Percentiles rank a stretch among this genome's conserved stretches.
Conservation (phyloP, 2,113 vertebrate genomes). For the Gallinago jamesoni region DNA sequence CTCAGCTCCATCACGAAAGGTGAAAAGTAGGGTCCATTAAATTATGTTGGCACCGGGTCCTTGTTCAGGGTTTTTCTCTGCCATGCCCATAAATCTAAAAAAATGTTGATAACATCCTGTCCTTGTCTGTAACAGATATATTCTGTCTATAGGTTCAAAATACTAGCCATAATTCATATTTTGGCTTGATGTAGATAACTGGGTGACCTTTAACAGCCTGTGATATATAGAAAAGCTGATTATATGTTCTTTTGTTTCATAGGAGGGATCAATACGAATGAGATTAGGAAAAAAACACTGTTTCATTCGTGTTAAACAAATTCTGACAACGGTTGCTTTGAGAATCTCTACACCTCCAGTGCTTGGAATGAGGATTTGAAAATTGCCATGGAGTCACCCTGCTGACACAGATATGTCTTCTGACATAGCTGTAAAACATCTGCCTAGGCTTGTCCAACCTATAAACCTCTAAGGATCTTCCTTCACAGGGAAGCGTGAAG, state of each 20-base stretch:
- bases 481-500: background rate
- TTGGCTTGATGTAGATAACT: background rate
- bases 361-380: accelerated
- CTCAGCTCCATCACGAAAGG: background rate
- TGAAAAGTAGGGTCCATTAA: background rate
- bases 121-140: background rate
- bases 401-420: background rate
- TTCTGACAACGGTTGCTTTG: background rate
- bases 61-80: background rate
- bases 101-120: background rate
- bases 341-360: background rate
- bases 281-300: background rate
- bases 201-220: slow-evolving; percentile 45
- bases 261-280: slow-evolving; percentile 7
- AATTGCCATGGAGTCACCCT: background rate
- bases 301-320: background rate
- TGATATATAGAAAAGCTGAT: slow-evolving; percentile 48
- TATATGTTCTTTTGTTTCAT: slow-evolving; percentile 4
- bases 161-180: slow-evolving; percentile 4
- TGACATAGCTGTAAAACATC: background rate
- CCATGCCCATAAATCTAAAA: background rate
- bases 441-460: background rate
- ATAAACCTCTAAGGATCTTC: background rate
- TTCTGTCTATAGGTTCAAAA: background rate
- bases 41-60: background rate